Percentiles rank a stretch among this genome's conserved stretches.
These are phyloP conservation scores for Heliocidaris erythrogramma DNA, from an alignment of 35 echinoderm and acorn worm species.

Conservation along the genomic window DNA sequence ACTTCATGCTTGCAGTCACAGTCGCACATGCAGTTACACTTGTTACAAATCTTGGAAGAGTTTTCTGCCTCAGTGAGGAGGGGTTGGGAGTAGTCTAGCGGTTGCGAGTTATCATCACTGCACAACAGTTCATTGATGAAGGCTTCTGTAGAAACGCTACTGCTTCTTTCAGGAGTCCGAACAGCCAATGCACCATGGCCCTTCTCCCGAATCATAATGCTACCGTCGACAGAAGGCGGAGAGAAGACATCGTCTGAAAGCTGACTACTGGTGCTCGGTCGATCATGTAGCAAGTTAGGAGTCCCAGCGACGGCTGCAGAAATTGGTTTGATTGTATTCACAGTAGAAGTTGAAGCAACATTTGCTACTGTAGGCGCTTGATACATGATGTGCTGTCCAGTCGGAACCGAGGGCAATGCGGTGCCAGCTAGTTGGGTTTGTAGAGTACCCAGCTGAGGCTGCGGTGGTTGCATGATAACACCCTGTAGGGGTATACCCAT, in stretches of 20 bases:
- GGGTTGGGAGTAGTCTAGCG: slow-evolving; percentile 32
- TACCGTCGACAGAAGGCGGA: not conserved
- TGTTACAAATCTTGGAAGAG: not conserved
- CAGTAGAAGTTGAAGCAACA: not conserved
- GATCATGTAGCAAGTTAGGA: not conserved
- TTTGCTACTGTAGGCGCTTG: not conserved
- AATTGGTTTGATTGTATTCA: slow-evolving; percentile 10
- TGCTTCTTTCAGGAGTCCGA: not conserved
- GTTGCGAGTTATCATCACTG: not conserved
- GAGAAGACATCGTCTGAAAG: slow-evolving; percentile 13
- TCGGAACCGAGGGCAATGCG: not conserved
- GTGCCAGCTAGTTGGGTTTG: not conserved
- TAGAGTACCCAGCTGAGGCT: not conserved
- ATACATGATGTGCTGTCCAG: not conserved
- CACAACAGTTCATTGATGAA: slow-evolving; percentile 37
- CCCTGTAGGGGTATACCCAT: slow-evolving; percentile 35
- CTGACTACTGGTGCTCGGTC: not conserved
- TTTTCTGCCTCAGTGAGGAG: not conserved
- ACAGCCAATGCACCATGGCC: not conserved
- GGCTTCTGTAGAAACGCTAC: slow-evolving; percentile 21
- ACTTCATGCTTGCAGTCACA: slow-evolving; percentile 36
- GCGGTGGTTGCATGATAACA: slow-evolving; percentile 22
- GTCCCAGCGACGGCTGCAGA: not conserved
- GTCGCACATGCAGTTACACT: slow-evolving; percentile 15
- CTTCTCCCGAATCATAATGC: not conserved